Percentiles rank a stretch among this genome's conserved stretches.
Conservation (phyloP, 2,888 invertebrate species). For the Yponomeuta evonymella region DNA sequence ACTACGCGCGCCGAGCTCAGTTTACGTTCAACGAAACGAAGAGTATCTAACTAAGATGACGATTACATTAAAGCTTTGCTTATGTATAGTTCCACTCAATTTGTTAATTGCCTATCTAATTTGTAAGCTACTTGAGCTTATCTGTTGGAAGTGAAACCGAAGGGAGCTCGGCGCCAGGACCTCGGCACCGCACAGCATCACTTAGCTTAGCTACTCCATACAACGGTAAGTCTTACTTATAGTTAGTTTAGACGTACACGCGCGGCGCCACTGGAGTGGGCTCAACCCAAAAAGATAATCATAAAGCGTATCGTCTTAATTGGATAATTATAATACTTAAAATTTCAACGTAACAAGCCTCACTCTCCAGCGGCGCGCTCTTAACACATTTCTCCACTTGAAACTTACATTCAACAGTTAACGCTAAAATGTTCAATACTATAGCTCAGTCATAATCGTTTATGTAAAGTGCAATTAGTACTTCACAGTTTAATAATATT, state of each 20-base stretch:
- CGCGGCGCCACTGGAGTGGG: constrained; percentile 42
- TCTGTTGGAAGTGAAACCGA: constrained; percentile 40
- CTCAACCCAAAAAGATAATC: constrained; percentile 44
- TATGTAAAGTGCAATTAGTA: constrained; percentile 58
- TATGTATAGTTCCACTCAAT: constrained; percentile 60
- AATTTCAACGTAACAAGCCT: constrained; percentile 42
- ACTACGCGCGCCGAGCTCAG: constrained; percentile 27
- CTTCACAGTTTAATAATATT: constrained; percentile 50
- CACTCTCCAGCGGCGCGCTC: constrained; percentile 40
- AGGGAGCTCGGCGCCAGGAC: constrained; percentile 53
- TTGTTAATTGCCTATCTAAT: constrained; percentile 74
- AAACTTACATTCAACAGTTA: constrained; percentile 54
- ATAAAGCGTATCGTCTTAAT: constrained; percentile 69
- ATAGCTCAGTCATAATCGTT: constrained; percentile 67
- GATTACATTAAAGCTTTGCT: constrained; percentile 65
- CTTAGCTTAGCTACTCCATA: constrained; percentile 44
- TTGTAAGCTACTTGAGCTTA: constrained; percentile 60
- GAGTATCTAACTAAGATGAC: not conserved
- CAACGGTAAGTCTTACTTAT: constrained; percentile 48
- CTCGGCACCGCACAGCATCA: constrained; percentile 55
- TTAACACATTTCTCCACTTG: constrained; percentile 39
- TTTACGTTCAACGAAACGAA: not conserved
- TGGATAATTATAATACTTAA: constrained; percentile 47
- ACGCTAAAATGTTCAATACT: constrained; percentile 49
- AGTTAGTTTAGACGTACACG: constrained; percentile 52